These are phyloP conservation scores for Pristiophorus japonicus DNA, from an alignment of 2,113 vertebrate species.

Conservation along the genomic window DNA sequence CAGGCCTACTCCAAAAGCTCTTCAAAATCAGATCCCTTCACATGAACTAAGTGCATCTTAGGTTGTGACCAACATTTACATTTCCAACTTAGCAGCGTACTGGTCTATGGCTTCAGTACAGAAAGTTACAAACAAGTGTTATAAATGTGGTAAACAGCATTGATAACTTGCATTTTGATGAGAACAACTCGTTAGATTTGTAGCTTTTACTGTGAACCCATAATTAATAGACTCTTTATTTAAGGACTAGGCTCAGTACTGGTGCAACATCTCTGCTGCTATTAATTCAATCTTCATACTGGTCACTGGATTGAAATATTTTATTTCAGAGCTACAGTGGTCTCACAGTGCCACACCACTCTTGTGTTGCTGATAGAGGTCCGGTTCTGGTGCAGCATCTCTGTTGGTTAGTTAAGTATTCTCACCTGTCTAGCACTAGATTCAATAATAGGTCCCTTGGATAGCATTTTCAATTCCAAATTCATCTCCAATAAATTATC, in stretches of 20 bases:
- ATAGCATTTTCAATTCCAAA: background rate
- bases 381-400: background rate
- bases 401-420: background rate
- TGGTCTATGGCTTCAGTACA: too few species aligned
- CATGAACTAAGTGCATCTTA: background rate
- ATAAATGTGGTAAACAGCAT: background rate
- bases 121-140: background rate
- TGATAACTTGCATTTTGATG: background rate
- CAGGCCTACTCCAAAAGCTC: background rate
- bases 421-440: too few species aligned
- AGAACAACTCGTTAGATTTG: too few species aligned
- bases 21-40: slow-evolving; percentile 27
- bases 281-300: background rate
- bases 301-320: background rate
- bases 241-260: background rate
- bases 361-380: background rate
- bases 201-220: background rate
- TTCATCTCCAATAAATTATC: background rate
- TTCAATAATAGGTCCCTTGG: background rate
- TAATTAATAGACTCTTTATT: too few species aligned
- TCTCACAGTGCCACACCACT: background rate
- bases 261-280: background rate
- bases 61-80: background rate
- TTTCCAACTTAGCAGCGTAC: background rate
- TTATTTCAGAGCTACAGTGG: background rate